phyloP scores from a whole-genome alignment of 2,888 invertebrate species.

The Trileptium ribeirensis region DNA sequence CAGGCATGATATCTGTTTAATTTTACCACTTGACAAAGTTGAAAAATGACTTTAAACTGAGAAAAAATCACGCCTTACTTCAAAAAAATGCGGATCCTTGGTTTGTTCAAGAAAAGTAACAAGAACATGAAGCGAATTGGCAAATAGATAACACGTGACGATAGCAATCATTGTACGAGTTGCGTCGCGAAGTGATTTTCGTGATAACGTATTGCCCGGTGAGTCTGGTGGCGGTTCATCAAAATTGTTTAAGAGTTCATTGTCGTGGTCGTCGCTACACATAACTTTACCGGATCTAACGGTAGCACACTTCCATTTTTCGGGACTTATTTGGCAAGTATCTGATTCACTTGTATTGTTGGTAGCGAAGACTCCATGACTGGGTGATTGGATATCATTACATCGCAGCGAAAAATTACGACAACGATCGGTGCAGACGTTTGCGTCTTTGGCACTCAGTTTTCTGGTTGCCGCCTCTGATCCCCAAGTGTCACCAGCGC shows the following conservation, averaged over 20 bases:
- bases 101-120: constrained; percentile 39
- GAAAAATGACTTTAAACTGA: too few relatives aligned
- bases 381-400: too few relatives aligned
- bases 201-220: not conserved
- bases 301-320: not conserved
- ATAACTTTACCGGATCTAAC: too few relatives aligned
- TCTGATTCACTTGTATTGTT: not conserved
- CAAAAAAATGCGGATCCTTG: constrained; percentile 8
- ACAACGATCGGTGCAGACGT: not conserved
- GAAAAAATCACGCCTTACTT: not conserved
- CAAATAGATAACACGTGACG: constrained; percentile 38
- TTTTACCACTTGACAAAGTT: too few relatives aligned
- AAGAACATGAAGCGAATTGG: constrained; percentile 38
- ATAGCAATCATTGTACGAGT: constrained; percentile 38
- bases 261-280: too few relatives aligned
- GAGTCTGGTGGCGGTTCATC: not conserved
- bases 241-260: too few relatives aligned
- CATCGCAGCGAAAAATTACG: too few relatives aligned
- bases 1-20: too few relatives aligned
- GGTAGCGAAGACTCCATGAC: not conserved
- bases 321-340: not conserved
- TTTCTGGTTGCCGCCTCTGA: too few relatives aligned
- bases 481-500: not conserved
- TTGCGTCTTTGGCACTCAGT: not conserved
- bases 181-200: constrained; percentile 24